Evolutionary conservation across 2,888 invertebrate species (phyloP).

Genomic region (Hydropsyche betteni): DNA sequence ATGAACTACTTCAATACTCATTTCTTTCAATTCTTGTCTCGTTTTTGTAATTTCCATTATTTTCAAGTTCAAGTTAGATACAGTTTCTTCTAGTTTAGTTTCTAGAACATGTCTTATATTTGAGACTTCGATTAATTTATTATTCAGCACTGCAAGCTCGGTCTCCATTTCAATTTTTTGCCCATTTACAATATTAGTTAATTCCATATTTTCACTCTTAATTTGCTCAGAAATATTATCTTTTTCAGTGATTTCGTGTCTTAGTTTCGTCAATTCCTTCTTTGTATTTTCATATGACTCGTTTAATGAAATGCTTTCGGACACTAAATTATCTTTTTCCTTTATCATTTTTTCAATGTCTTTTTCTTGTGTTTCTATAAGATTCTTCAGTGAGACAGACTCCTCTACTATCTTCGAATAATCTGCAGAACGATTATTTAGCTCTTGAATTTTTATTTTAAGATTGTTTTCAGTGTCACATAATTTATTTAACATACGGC

Average conservation of each 20-base stretch:
- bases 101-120: neutral
- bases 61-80: neutral
- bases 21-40: neutral
- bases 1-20: neutral
- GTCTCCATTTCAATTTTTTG: slow-evolving; percentile 14
- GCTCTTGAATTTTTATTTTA: too few relatives aligned
- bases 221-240: neutral
- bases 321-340: too few relatives aligned
- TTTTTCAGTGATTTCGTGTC: neutral
- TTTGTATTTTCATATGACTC: too few relatives aligned
- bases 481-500: slow-evolving; percentile 20
- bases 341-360: too few relatives aligned
- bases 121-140: too few relatives aligned
- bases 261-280: neutral
- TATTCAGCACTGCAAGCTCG: too few relatives aligned
- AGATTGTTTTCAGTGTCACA: too few relatives aligned
- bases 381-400: too few relatives aligned
- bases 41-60: slow-evolving; percentile 50
- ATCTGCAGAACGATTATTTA: too few relatives aligned
- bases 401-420: too few relatives aligned
- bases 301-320: too few relatives aligned
- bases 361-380: too few relatives aligned
- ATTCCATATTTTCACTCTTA: neutral
- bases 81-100: neutral
- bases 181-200: neutral